Percentiles rank a stretch among this genome's conserved stretches.
Evolutionary conservation across 2,797 vertebrate genomes (phyloP).

Genomic region (Cyprinella venusta): DNA sequence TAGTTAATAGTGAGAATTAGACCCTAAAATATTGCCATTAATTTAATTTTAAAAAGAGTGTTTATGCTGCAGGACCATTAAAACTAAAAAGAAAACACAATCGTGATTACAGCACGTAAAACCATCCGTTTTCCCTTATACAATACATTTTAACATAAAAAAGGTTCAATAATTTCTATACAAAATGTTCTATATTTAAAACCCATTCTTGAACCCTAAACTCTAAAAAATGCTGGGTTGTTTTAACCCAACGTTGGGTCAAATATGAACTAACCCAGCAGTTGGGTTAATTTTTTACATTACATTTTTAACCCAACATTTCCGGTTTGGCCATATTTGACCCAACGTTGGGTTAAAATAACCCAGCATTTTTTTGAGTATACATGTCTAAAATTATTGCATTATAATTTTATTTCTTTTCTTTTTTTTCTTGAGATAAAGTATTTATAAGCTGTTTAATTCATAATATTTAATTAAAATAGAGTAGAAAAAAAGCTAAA

Average conservation of each 20-base stretch:
- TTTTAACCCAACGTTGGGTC: too few relatives aligned
- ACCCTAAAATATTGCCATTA: background rate
- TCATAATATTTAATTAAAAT: background rate
- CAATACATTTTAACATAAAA: background rate
- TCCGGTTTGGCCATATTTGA: too few relatives aligned
- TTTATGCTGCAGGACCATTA: background rate
- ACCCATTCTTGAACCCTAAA: background rate
- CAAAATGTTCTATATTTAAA: background rate
- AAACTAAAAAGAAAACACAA: background rate
- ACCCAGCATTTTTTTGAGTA: too few relatives aligned
- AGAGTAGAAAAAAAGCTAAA: background rate
- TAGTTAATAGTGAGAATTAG: background rate
- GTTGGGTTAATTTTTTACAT: too few relatives aligned
- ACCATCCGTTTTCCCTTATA: background rate
- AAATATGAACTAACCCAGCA: too few relatives aligned
- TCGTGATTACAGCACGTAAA: background rate
- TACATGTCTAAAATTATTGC: background rate
- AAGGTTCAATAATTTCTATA: background rate
- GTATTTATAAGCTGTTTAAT: background rate
- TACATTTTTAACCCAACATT: too few relatives aligned
- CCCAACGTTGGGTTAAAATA: too few relatives aligned
- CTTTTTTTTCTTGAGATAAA: background rate
- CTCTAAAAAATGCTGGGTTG: too few relatives aligned
- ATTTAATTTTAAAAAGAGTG: background rate
- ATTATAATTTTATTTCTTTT: background rate